Evolutionary conservation across 2,888 invertebrate genomes (phyloP), one percentile per base, ranked within the genome.

Genomic region (Itoplectis maculator): DNA sequence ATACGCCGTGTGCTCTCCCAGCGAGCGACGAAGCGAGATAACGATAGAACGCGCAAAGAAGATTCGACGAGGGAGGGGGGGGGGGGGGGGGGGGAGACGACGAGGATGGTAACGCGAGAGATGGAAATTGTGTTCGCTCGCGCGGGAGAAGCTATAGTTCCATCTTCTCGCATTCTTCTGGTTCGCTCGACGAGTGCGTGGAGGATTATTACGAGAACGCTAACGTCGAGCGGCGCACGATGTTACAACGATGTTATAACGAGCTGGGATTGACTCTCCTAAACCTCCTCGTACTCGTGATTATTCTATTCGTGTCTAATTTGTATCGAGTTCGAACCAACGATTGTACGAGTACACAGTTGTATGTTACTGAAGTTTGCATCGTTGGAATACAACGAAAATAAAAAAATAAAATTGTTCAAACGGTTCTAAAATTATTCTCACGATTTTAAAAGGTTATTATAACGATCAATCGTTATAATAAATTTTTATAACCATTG

Each of bases 141-240:
- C 47, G n/a, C 66, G 37, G 18, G 79, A 61, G 56, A 56, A 59
- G 7, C 56, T 76, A 18, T 20, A 68, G 68, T 49, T 61, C 13
- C 40, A 61, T 75, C 61, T 42, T 61, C 37, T 68, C 51, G 35
- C 11, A 47, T 61, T 40, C 72, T 65, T 29, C 9, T n/a, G n/a
- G n/a, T 37, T 49, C 18, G 47, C 59, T 59, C 49, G 20, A 13
- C 56, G 15, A 45, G 23, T 79, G 78, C 78, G 78, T 70, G 66
- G 72, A 72, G 56, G 35, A 73, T 68, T 79, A 79, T 73, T 73
- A 79, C 72, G 72, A 73, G 66, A 18, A 5, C 61, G 61, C 37
- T 9, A n/a, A n/a, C n/a, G n/a, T n/a, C n/a, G n/a, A n/a, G n/a
- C 8, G 15, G 23, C 59, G 29, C 61, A 20, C 54, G 65, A 49